Percentiles rank a stretch among this genome's conserved stretches.
phyloP scores from a whole-genome alignment of 2,888 invertebrate genomes.

The Lucinisca nassula region DNA sequence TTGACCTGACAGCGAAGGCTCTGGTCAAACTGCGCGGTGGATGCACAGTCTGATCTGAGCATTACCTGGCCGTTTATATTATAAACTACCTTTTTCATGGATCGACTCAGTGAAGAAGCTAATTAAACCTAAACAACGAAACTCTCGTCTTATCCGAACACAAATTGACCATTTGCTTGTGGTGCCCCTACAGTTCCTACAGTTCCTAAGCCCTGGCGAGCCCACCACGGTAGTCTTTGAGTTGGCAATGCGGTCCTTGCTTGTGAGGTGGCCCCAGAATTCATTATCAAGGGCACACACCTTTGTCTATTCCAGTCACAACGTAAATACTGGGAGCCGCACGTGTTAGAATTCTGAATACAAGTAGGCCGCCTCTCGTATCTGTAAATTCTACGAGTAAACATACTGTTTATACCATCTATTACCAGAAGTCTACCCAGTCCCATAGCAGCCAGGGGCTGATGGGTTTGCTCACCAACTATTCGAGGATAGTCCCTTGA shows the following conservation, averaged over 20 bases:
- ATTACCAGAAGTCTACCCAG: constrained; percentile 77
- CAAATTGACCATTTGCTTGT: constrained; percentile 47
- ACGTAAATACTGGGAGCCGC: constrained; percentile 76
- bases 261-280: constrained; percentile 36
- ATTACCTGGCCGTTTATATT: background rate
- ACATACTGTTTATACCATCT: constrained; percentile 77
- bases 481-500: constrained; percentile 75
- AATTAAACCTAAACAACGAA: background rate
- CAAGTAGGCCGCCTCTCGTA: constrained; percentile 71
- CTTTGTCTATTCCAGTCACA: constrained; percentile 76
- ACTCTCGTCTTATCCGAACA: constrained; percentile 47
- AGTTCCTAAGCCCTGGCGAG: constrained; percentile 21
- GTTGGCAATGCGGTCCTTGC: constrained; percentile 22
- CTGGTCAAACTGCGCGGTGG: background rate
- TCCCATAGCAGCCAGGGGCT: constrained; percentile 76
- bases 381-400: constrained; percentile 74
- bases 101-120: too few species aligned
- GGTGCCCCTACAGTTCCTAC: background rate
- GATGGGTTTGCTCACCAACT: constrained; percentile 73
- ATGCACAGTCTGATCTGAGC: background rate
- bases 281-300: constrained; percentile 78
- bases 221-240: constrained; percentile 71
- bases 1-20: background rate
- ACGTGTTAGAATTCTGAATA: constrained; percentile 71
- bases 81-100: background rate